Evolutionary conservation across 1,140 invertebrate species (phyloP).

Genomic region (Trichonephila clavipes): DNA sequence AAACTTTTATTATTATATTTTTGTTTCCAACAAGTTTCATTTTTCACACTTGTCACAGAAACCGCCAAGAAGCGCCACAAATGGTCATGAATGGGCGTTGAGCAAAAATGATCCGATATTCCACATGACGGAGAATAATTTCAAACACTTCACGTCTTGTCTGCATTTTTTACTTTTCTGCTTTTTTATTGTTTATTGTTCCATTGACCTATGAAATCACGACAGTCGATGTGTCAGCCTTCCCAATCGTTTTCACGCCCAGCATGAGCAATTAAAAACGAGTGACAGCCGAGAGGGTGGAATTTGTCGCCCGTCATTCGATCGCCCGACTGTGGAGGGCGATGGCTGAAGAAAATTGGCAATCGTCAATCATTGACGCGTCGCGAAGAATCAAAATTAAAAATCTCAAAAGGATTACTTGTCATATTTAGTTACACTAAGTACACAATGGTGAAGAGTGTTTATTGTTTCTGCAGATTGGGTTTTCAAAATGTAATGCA

Average conservation of each 20-base stretch:
- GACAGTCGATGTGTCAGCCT: slow-evolving; percentile 4
- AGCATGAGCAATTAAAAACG: slow-evolving; percentile 42
- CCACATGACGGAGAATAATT: slow-evolving; percentile 5
- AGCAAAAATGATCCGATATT: neutral
- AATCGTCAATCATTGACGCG: slow-evolving; percentile 20
- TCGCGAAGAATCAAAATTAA: slow-evolving; percentile 4
- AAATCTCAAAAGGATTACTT: neutral
- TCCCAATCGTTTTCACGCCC: slow-evolving; percentile 42
- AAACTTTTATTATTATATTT: no score
- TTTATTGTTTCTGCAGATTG: neutral
- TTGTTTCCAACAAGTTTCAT: neutral
- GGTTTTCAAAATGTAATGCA: neutral
- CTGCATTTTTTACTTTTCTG: neutral
- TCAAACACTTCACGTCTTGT: neutral
- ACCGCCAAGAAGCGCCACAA: neutral
- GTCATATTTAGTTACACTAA: slow-evolving; percentile 27
- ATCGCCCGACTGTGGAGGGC: neutral
- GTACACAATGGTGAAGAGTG: neutral
- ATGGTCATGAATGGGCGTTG: slow-evolving; percentile 1
- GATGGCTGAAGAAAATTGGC: slow-evolving; percentile 33
- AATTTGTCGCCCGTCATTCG: slow-evolving; percentile 21
- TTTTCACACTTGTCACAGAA: neutral
- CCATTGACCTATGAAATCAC: slow-evolving; percentile 44
- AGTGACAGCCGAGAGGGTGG: slow-evolving; percentile 33
- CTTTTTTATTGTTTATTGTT: slow-evolving; percentile 33